Conservation (phyloP, 2,113 vertebrate genomes). For the Serilophus lunatus region DNA sequence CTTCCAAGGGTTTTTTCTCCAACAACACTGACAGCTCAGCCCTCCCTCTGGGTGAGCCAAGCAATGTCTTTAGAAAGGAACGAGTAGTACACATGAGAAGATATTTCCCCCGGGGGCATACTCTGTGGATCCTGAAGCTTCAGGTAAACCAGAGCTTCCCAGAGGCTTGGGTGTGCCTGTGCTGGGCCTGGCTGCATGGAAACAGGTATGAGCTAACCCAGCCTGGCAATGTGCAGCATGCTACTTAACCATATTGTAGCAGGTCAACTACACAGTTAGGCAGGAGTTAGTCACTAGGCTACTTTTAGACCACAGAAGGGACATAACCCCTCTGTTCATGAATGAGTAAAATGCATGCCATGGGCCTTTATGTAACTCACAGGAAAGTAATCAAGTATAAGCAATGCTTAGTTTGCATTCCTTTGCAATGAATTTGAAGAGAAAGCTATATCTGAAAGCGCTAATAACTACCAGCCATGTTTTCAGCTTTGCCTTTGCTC, state of each 20-base stretch:
- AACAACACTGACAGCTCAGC: background rate
- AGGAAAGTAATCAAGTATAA: background rate
- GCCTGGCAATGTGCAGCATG: background rate
- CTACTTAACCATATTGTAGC: background rate
- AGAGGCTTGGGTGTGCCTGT: background rate
- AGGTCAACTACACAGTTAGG: background rate
- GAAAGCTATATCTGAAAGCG: background rate
- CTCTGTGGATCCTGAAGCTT: accelerated
- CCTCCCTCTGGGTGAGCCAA: background rate
- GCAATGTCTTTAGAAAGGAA: background rate
- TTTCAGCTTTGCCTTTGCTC: background rate
- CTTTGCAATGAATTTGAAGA: background rate
- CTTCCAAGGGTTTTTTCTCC: background rate
- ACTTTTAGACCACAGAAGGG: background rate
- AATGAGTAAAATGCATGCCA: background rate
- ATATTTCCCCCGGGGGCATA: background rate
- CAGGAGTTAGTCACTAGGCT: background rate
- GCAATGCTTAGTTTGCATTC: background rate
- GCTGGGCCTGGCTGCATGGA: background rate
- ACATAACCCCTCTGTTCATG: background rate
- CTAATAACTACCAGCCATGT: background rate
- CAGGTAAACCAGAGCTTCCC: background rate
- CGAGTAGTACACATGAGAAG: background rate
- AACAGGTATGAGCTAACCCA: accelerated
- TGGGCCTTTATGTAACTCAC: background rate